Conservation (phyloP, 2,797 vertebrate species). For the Vultur gryphus region DNA sequence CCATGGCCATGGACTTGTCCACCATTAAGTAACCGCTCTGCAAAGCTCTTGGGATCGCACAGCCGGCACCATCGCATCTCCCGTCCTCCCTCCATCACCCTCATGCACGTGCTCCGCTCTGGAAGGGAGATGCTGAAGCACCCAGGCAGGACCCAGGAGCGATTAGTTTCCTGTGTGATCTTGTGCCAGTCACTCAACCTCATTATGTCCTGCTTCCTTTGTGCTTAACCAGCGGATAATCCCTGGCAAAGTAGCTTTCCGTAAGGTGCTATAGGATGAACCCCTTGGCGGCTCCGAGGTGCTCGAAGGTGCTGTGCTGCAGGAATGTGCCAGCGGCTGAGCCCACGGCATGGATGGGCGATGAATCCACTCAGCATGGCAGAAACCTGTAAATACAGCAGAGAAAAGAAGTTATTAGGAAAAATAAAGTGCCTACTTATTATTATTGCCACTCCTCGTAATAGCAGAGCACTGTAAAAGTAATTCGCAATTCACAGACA, state of each 20-base stretch:
- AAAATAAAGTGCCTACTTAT: neutral
- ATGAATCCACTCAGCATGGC: neutral
- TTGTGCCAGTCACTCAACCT: neutral
- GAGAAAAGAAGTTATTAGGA: neutral
- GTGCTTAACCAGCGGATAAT: neutral
- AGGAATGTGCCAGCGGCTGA: neutral
- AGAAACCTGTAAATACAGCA: neutral
- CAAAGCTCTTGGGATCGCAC: neutral
- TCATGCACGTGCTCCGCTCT: neutral
- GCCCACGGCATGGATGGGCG: fast-evolving
- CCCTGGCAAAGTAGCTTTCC: neutral
- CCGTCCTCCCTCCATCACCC: fast-evolving
- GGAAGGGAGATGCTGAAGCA: neutral
- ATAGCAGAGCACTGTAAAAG: neutral
- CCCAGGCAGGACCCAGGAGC: neutral
- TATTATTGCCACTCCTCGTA: neutral
- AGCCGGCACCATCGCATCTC: fast-evolving
- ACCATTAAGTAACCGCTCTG: neutral
- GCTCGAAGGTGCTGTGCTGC: neutral
- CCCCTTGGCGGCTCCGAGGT: fast-evolving
- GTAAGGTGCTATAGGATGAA: neutral
- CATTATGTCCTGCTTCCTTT: neutral
- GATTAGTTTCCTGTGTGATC: neutral
- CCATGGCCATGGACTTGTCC: fast-evolving
- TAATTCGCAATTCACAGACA: neutral